Evolutionary conservation across 30 jellyfish, hydroid and myxozoan genomes (phyloP), one percentile per base, ranked within the genome.

Genomic region (Chrysaora quinquecirrha): DNA sequence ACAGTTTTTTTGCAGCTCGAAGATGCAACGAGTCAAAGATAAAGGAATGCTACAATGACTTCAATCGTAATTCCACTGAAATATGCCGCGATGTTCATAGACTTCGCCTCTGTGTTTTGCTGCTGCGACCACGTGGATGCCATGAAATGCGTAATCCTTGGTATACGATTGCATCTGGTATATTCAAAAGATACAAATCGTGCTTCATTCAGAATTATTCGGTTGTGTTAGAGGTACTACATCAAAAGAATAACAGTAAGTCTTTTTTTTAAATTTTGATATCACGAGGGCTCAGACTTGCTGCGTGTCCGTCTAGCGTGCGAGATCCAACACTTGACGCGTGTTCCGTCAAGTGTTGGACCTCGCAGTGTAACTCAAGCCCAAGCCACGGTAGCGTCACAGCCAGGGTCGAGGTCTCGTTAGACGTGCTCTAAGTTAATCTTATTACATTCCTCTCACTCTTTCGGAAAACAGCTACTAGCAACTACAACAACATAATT

Each of bases 141-240:
- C 93, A 82, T 21, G 93, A 70, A 43, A 82, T 82, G 93, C 93
- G 93, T 25, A 82, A 72, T 22, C 93, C 93, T 16, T 82, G 86
- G 86, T 82, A 82, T 62, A 70, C 93, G 2, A 24, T 82, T 4
- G 80, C 86, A 18, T 33, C 58, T 24, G 93, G 93, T 3, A 56
- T 82, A 12, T 38, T 82, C 60, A 71, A 82, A 28, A 82, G 43
- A 1, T 46, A 82, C 75, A 33, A 64, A 30, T 63, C 80, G 7
- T 82, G 93, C 31, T 82, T 82, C 52, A 82, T 82, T 23, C 80
- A 62, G 58, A 82, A 82, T 52, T 82, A 82, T 49, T 52, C 93
- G 48, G 63, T 71, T 28, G 71, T 82, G 1, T 29, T 82, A 74
- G 86, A 63, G 56, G 82, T 80, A 12, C 27, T 60, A 49, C 72